Evolutionary conservation across 1,140 invertebrate species (phyloP), one percentile per base, ranked within the genome.

Genomic region (Notospermus geniculatus): DNA sequence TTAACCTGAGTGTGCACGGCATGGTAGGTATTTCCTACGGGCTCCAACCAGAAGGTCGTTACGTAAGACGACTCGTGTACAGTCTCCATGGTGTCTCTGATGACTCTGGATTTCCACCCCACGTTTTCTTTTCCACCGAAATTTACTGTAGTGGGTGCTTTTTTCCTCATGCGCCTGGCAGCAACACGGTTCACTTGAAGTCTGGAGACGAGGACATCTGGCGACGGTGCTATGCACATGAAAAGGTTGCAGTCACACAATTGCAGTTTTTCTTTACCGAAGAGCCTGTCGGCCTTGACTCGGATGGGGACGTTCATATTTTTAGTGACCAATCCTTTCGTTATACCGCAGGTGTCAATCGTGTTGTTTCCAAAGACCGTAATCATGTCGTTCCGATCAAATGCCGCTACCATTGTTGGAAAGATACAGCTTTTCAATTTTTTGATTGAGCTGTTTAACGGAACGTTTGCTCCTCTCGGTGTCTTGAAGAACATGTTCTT

Each of bases 201-300:
- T 23, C n/a, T 50, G 25, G 4, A 5, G 25, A 50, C 46, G 5
- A 50, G 9, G n/a, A 50, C 46, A n/a, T 50, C 46, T n/a, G 46
- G 46, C 9, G n/a, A 50, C n/a, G 46, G 46, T 4, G 46, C 46
- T 4, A 50, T 50, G 25, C 46, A 50, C n/a, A 50, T n/a, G 46
- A 23, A 50, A 4, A 50, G 46, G n/a, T 50, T 23, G 46, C 46
- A 50, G 5, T 50, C 25, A n/a, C 25, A 7, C 9, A n/a, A 7
- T n/a, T 7, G n/a, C 5, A 50, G 46, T 50, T 50, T 50, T 50
- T 50, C 46, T 50, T n/a, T 19, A 9, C 46, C 46, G n/a, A 50
- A 27, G 4, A 50, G n/a, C 4, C 46, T 5, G 4, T 27, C 25
- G 5, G n/a, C n/a, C 4, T 50, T 5, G 4, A 50, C n/a, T 50